These are phyloP conservation scores for Pycnomerus fuliginosus DNA, from an alignment of 2,888 invertebrate genomes.

Conservation along the genomic window DNA sequence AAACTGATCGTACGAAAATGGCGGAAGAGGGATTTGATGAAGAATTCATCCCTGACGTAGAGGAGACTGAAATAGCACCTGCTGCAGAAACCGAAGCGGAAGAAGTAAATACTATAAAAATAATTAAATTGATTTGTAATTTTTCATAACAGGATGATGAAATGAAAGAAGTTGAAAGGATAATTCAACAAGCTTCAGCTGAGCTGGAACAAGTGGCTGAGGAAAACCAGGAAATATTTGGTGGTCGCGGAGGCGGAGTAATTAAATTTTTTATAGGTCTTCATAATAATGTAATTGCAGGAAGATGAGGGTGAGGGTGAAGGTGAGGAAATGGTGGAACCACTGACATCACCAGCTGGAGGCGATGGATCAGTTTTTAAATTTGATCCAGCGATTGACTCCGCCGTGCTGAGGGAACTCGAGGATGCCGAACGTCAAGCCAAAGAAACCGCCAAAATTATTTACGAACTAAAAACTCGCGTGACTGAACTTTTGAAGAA, in stretches of 20 bases:
- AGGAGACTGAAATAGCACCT: not conserved
- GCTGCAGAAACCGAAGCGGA: conserved; percentile 22
- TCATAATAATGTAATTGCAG: not conserved
- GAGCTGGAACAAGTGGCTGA: conserved; percentile 43
- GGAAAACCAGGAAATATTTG: conserved; percentile 40
- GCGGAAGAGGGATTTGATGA: conserved; percentile 11
- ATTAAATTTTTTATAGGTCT: not conserved
- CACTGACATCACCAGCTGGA: conserved; percentile 9
- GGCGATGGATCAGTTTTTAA: conserved; percentile 33
- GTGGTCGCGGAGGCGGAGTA: conserved; percentile 25
- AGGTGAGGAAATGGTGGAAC: too few species aligned
- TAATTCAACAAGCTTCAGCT: conserved; percentile 41
- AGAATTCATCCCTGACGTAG: not conserved
- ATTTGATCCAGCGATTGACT: conserved; percentile 38
- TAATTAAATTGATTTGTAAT: conserved; percentile 6
- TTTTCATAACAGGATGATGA: conserved; percentile 41
- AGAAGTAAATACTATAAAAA: conserved; percentile 15
- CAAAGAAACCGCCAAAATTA: conserved; percentile 53
- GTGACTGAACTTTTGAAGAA: conserved; percentile 56
- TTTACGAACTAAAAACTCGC: conserved; percentile 49
- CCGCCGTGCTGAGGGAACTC: conserved; percentile 50
- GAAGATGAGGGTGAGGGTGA: conserved; percentile 10
- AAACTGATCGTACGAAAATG: conserved; percentile 2
- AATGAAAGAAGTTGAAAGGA: conserved; percentile 44
- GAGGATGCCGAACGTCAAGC: conserved; percentile 55